These are phyloP conservation scores for Murina feae DNA, from an alignment of 2,113 vertebrate genomes.

Conservation along the genomic window DNA sequence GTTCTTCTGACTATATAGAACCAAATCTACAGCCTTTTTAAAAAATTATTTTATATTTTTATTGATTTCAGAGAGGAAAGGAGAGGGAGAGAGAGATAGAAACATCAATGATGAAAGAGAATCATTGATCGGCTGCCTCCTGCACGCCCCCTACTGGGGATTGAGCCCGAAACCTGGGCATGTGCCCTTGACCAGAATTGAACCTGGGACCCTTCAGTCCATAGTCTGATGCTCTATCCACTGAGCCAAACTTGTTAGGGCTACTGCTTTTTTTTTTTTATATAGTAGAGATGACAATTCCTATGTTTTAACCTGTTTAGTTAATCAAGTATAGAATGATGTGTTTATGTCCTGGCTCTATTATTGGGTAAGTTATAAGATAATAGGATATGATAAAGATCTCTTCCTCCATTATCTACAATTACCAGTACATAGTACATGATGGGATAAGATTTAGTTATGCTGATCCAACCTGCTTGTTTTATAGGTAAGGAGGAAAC, in stretches of 20 bases:
- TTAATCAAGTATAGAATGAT: background rate
- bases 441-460: background rate
- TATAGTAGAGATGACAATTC: background rate
- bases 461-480: background rate
- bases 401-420: background rate
- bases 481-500: background rate
- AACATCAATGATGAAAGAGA: too few relatives aligned
- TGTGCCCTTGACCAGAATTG: too few relatives aligned
- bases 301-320: slow-evolving; percentile 20
- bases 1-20: slow-evolving; percentile 4
- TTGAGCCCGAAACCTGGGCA: too few relatives aligned
- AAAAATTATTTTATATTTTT: too few relatives aligned
- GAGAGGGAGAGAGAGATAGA: too few relatives aligned
- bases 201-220: too few relatives aligned
- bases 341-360: background rate
- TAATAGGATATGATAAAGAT: background rate
- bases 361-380: slow-evolving; percentile 14
- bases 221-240: too few relatives aligned
- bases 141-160: too few relatives aligned
- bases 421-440: background rate
- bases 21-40: background rate
- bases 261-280: background rate
- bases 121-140: too few relatives aligned
- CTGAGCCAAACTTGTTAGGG: too few relatives aligned
- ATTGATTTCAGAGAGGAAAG: too few relatives aligned